These are phyloP conservation scores for Venustaconcha ellipsiformis DNA, from an alignment of 1,140 invertebrate genomes.

Conservation along the genomic window DNA sequence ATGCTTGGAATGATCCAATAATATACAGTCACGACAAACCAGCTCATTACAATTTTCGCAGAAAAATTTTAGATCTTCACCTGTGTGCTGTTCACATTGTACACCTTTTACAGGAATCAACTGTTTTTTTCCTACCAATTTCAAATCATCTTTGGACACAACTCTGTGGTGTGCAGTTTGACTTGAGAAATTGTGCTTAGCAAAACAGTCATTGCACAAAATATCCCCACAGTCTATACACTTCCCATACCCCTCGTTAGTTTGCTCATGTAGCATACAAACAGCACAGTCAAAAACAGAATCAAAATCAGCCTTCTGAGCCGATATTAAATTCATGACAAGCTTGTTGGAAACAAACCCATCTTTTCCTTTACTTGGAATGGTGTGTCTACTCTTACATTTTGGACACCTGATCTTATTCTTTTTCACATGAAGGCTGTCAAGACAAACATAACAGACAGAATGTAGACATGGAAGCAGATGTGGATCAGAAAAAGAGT, in stretches of 20 bases:
- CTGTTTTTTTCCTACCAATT: background rate
- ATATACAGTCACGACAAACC: constrained; percentile 9
- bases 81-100: background rate
- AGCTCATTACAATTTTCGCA: constrained; percentile 7
- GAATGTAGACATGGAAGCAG: constrained; percentile 21
- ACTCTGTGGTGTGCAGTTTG: constrained; percentile 19
- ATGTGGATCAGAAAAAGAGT: constrained; percentile 3
- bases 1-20: constrained; percentile 1
- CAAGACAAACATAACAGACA: constrained; percentile 11
- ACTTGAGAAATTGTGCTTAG: constrained; percentile 25
- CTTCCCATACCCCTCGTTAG: constrained; percentile 1
- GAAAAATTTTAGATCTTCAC: background rate
- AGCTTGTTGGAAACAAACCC: constrained; percentile 5
- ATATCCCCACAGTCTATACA: constrained; percentile 23
- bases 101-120: background rate
- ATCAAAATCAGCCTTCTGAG: background rate
- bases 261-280: constrained; percentile 15
- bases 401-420: constrained; percentile 7
- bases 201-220: constrained; percentile 16
- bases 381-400: background rate
- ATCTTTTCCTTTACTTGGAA: constrained; percentile 1
- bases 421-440: background rate
- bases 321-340: background rate
- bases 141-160: background rate
- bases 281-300: constrained; percentile 4